A percentile compares a stretch with the other conserved stretches of the same genome.
These are phyloP conservation scores for Sminthurides aquaticus DNA, from an alignment of 2,888 invertebrate species.

Conservation along the genomic window DNA sequence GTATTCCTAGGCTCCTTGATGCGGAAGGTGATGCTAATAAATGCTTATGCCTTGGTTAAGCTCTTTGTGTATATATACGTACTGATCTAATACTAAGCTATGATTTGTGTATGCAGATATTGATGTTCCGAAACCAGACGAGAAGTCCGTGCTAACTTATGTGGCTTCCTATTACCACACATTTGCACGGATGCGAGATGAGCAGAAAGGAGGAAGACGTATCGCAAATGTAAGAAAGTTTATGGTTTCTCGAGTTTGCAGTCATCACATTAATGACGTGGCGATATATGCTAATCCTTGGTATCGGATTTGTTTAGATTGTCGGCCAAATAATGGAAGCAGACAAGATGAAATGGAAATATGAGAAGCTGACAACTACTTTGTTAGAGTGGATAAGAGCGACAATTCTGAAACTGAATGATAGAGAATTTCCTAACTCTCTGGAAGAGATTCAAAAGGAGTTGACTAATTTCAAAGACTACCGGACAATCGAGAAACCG, in stretches of 20 bases:
- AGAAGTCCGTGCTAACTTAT: constrained; percentile 98
- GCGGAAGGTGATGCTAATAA: constrained; percentile 77
- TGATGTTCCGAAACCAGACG: constrained; percentile 87
- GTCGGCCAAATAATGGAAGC: constrained; percentile 93
- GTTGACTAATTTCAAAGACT: constrained; percentile 83
- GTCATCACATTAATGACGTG: not conserved
- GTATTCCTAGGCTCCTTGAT: constrained; percentile 85
- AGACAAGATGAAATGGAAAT: constrained; percentile 82
- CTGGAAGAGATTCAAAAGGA: constrained; percentile 89
- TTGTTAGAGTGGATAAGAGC: constrained; percentile 87
- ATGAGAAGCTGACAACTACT: constrained; percentile 73
- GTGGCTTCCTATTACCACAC: constrained; percentile 99
- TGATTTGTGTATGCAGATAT: constrained; percentile 58
- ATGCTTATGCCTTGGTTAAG: not conserved
- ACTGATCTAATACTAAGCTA: not conserved
- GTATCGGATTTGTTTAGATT: too few relatives aligned
- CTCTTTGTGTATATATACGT: not conserved
- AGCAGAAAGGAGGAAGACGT: constrained; percentile 91
- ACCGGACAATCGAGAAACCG: constrained; percentile 93
- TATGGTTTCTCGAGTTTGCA: too few relatives aligned
- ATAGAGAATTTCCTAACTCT: constrained; percentile 84
- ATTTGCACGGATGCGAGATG: constrained; percentile 91
- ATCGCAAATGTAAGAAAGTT: constrained; percentile 84
- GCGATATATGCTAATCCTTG: too few relatives aligned
- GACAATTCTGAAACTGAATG: constrained; percentile 74